These are phyloP conservation scores for Ormyrus pomaceus DNA, from an alignment of 2,888 invertebrate species.

Conservation along the genomic window DNA sequence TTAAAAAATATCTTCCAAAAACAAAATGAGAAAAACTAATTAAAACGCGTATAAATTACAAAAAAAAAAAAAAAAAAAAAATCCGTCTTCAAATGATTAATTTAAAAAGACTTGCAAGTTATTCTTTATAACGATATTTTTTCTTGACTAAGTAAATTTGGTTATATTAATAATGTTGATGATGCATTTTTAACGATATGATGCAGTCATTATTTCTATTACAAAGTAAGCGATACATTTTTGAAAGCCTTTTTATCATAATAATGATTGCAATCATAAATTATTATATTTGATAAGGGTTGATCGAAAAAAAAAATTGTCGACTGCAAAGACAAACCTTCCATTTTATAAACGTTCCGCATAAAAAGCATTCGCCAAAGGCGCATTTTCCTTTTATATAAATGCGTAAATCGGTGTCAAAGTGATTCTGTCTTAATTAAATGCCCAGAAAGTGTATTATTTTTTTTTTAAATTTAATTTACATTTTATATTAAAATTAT, in stretches of 20 bases:
- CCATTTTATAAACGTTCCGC: conserved; percentile 1
- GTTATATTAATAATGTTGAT: conserved; percentile 1
- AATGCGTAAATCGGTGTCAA: conserved; percentile 8
- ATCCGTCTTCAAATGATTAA: too few relatives aligned
- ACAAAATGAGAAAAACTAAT: too few relatives aligned
- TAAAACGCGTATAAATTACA: too few relatives aligned
- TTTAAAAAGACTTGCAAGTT: too few relatives aligned
- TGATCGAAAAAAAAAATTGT: background rate
- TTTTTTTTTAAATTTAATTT: background rate
- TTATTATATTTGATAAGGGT: too few relatives aligned
- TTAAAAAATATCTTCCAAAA: too few relatives aligned
- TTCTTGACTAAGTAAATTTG: background rate
- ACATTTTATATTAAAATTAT: too few relatives aligned
- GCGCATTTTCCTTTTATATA: conserved; percentile 3
- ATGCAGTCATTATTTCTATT: conserved; percentile 3
- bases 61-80: too few relatives aligned
- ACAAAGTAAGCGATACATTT: background rate
- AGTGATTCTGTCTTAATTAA: conserved; percentile 21
- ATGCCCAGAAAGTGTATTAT: background rate
- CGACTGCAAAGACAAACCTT: conserved; percentile 8
- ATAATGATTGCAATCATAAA: background rate
- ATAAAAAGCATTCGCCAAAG: conserved; percentile 24
- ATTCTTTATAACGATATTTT: background rate
- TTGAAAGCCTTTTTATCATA: conserved; percentile 9
- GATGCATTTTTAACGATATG: background rate